Evolutionary conservation across 2,888 invertebrate species (phyloP).

Genomic region (Bellardia pandia): DNA sequence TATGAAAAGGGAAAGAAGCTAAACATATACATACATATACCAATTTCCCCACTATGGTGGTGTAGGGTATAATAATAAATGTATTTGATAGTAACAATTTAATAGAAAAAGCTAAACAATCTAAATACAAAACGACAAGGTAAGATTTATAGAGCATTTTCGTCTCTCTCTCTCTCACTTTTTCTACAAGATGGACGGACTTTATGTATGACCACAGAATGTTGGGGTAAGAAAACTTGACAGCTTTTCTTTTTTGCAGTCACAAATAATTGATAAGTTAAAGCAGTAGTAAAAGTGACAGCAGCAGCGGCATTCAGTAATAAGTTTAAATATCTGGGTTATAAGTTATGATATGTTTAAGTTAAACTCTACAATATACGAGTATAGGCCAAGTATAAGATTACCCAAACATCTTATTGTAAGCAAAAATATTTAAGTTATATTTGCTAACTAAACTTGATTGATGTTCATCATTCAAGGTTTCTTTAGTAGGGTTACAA

Average conservation of each 20-base stretch:
- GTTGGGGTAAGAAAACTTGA: slow-evolving; percentile 35
- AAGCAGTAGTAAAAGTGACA: slow-evolving; percentile 10
- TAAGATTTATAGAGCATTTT: slow-evolving; percentile 50
- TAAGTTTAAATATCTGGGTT: slow-evolving; percentile 18
- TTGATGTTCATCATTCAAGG: slow-evolving; percentile 55
- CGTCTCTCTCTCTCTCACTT: not conserved
- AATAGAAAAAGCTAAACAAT: slow-evolving; percentile 64
- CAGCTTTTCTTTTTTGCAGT: slow-evolving; percentile 34
- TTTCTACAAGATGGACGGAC: not conserved
- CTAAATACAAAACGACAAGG: slow-evolving; percentile 41
- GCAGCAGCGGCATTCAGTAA: not conserved
- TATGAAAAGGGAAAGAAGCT: not conserved
- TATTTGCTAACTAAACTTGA: slow-evolving; percentile 1
- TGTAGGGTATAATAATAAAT: slow-evolving; percentile 13
- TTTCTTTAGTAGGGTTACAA: slow-evolving; percentile 39
- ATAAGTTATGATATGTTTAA: slow-evolving; percentile 34
- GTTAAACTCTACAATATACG: slow-evolving; percentile 20
- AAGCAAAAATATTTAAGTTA: slow-evolving; percentile 18
- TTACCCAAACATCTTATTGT: not conserved
- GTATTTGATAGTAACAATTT: slow-evolving; percentile 57
- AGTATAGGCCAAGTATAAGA: slow-evolving; percentile 53
- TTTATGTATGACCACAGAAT: not conserved
- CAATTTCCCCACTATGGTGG: too few relatives aligned
- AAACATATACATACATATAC: not conserved
- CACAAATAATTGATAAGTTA: slow-evolving; percentile 60